Conservation (phyloP, 2,797 vertebrate species). For the Gymnothorax reevesii region DNA sequence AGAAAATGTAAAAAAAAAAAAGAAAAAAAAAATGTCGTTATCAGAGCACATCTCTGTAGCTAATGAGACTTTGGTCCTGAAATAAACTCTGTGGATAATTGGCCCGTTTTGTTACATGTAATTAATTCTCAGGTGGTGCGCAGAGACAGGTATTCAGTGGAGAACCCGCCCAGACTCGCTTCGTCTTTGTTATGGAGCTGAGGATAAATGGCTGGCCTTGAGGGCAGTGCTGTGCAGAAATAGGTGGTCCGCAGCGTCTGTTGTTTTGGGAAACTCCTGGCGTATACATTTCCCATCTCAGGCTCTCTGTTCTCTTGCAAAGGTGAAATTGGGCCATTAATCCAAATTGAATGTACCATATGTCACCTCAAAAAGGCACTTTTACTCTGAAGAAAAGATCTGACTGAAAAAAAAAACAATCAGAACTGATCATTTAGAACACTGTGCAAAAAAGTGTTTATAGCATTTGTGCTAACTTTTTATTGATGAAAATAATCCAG, state of each 20-base stretch:
- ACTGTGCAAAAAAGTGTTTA: not conserved
- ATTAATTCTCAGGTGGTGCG: constrained; percentile 31
- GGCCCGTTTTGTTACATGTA: constrained; percentile 20
- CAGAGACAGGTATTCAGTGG: not conserved
- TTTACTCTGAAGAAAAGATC: not conserved
- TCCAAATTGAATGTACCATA: not conserved
- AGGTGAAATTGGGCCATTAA: not conserved
- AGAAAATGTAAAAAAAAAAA: not conserved
- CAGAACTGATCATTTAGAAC: not conserved
- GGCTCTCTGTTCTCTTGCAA: not conserved
- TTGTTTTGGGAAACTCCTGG: constrained; percentile 1
- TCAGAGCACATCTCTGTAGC: not conserved
- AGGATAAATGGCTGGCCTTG: not conserved
- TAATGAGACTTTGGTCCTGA: not conserved
- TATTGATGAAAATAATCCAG: not conserved
- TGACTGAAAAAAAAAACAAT: not conserved
- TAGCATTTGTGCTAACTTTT: not conserved
- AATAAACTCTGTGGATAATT: constrained; percentile 22
- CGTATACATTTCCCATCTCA: constrained; percentile 12
- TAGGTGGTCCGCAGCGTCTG: not conserved
- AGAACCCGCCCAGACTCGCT: constrained; percentile 10
- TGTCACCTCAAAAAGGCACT: not conserved
- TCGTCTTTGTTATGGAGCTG: constrained; percentile 16
- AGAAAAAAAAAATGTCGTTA: not conserved
- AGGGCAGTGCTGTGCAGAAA: not conserved